These are phyloP conservation scores for Chrysocyon brachyurus DNA, from an alignment of 2,797 vertebrate species.

Conservation along the genomic window DNA sequence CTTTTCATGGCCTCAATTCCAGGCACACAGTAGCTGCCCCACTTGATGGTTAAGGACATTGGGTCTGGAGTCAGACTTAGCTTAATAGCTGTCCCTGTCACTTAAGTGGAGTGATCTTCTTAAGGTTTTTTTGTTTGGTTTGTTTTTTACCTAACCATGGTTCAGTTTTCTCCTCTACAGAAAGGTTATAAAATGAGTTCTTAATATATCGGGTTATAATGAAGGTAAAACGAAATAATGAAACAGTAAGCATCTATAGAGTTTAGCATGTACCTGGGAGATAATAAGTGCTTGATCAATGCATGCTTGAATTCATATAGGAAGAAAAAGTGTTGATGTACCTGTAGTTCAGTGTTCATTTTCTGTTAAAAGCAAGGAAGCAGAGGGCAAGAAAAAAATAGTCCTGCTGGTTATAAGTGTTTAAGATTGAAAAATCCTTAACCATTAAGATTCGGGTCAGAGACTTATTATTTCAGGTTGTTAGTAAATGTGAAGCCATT, in stretches of 20 bases:
- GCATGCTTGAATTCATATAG: background rate
- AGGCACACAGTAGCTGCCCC: background rate
- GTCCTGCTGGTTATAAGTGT: background rate
- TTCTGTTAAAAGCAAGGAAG: background rate
- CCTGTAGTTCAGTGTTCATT: background rate
- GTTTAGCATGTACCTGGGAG: background rate
- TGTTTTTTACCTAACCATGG: background rate
- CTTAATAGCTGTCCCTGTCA: background rate
- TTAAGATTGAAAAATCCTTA: constrained; percentile 5
- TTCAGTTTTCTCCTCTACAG: background rate
- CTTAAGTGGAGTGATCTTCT: background rate
- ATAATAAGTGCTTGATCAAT: background rate
- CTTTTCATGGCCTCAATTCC: background rate
- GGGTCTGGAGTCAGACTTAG: background rate
- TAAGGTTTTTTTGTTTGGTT: background rate
- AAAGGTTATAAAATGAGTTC: background rate
- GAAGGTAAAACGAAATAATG: background rate
- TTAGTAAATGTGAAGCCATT: background rate
- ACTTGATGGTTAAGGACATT: background rate
- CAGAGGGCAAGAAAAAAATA: background rate
- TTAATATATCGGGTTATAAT: background rate
- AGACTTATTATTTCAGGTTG: background rate
- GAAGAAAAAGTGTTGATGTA: background rate
- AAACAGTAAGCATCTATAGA: background rate
- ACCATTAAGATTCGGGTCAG: background rate